These are phyloP conservation scores for Alethe diademata DNA, from an alignment of 2,113 vertebrate genomes.

Conservation along the genomic window DNA sequence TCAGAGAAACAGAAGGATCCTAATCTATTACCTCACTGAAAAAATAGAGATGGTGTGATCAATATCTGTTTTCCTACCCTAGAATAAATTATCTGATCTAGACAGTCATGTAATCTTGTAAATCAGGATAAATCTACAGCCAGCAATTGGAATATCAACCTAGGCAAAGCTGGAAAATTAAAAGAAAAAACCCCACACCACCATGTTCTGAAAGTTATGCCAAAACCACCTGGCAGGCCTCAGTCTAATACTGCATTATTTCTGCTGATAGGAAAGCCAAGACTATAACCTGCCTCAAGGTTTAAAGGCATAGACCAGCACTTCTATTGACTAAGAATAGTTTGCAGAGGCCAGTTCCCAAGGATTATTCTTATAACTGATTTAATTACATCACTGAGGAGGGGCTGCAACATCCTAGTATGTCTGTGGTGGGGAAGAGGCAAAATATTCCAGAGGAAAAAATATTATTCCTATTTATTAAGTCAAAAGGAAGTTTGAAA, in stretches of 20 bases:
- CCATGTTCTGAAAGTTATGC: not conserved
- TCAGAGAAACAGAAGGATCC: not conserved
- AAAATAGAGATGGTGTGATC: not conserved
- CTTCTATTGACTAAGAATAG: not conserved
- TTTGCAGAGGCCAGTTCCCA: not conserved
- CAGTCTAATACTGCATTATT: not conserved
- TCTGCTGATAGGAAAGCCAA: not conserved
- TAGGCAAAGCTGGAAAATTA: not conserved
- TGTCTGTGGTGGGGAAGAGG: fast-evolving
- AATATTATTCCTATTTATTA: not conserved
- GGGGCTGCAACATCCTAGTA: not conserved
- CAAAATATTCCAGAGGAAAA: not conserved
- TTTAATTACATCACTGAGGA: not conserved
- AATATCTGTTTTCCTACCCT: not conserved
- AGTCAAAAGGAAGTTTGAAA: not conserved
- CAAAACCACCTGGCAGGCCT: not conserved
- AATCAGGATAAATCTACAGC: not conserved
- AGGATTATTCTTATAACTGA: not conserved
- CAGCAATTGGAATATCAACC: not conserved
- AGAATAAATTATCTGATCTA: not conserved
- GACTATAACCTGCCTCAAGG: not conserved
- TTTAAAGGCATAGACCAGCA: not conserved
- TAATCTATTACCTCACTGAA: not conserved
- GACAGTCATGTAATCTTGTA: not conserved
- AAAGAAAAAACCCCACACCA: not conserved